These are phyloP conservation scores for Spheniscus humboldti DNA, from an alignment of 2,797 vertebrate genomes.

Conservation along the genomic window DNA sequence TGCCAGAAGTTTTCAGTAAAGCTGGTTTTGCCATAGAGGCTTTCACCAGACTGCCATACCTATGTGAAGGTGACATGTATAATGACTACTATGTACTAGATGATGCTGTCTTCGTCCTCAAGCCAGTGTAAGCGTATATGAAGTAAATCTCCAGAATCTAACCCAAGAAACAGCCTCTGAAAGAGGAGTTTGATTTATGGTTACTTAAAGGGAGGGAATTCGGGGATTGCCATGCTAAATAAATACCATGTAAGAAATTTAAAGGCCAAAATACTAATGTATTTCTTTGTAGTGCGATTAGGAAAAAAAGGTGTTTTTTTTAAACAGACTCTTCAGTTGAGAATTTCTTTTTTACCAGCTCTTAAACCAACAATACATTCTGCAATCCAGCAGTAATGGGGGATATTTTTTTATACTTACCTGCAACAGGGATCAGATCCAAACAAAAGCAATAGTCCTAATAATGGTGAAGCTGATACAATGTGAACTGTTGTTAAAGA, in stretches of 20 bases:
- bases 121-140: conserved; percentile 69
- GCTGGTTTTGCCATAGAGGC: conserved; percentile 90
- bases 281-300: conserved; percentile 74
- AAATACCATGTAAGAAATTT: conserved; percentile 68
- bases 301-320: conserved; percentile 52
- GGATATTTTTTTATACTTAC: conserved; percentile 77
- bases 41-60: conserved; percentile 92
- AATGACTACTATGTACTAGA: conserved; percentile 96
- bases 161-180: conserved; percentile 46
- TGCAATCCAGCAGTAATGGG: conserved; percentile 62
- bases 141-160: conserved; percentile 35
- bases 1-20: conserved; percentile 84
- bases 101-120: conserved; percentile 94
- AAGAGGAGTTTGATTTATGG: conserved; percentile 34
- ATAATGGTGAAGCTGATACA: conserved; percentile 6
- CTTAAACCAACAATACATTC: conserved; percentile 60
- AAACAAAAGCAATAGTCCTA: conserved; percentile 65
- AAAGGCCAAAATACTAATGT: conserved; percentile 79
- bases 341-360: conserved; percentile 71
- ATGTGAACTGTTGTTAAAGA: conserved; percentile 54
- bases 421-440: conserved; percentile 61
- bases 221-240: conserved; percentile 54
- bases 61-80: conserved; percentile 97
- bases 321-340: conserved; percentile 63
- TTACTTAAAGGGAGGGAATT: conserved; percentile 51